Conservation (phyloP, 2,888 invertebrate genomes). For the Osmoderma eremita region DNA sequence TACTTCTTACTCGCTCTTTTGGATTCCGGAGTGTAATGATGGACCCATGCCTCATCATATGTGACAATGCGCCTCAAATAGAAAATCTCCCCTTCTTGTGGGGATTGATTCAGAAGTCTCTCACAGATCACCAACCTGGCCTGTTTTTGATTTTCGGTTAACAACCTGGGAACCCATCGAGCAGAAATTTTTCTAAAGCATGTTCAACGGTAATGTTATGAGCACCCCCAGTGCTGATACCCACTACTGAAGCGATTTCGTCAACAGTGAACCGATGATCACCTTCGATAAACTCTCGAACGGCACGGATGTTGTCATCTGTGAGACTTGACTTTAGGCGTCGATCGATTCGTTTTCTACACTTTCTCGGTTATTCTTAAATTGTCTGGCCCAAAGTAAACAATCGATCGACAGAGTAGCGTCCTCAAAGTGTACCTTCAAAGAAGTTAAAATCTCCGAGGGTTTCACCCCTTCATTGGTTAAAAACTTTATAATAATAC, state of each 20-base stretch:
- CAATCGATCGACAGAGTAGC: no score
- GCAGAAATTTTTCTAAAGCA: constrained; percentile 5
- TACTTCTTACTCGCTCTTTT: background rate
- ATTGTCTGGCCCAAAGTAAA: no score
- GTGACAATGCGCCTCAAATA: constrained; percentile 2
- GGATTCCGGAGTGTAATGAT: background rate
- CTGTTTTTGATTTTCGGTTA: constrained; percentile 13
- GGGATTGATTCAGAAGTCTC: constrained; percentile 4
- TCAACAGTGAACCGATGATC: background rate
- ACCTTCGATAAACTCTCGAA: background rate
- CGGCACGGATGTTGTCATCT: no score
- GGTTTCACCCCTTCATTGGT: no score
- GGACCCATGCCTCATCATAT: background rate
- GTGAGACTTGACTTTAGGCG: no score
- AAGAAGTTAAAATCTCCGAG: no score
- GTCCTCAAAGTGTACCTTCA: no score
- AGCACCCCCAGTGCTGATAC: background rate
- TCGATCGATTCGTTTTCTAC: no score
- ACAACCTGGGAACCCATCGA: background rate
- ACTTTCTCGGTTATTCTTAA: no score
- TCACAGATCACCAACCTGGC: background rate
- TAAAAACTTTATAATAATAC: no score
- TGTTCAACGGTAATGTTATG: background rate
- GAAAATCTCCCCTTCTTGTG: background rate
- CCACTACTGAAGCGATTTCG: background rate